Evolutionary conservation across 2,797 vertebrate genomes (phyloP).

Genomic region (Xerus rutilus): DNA sequence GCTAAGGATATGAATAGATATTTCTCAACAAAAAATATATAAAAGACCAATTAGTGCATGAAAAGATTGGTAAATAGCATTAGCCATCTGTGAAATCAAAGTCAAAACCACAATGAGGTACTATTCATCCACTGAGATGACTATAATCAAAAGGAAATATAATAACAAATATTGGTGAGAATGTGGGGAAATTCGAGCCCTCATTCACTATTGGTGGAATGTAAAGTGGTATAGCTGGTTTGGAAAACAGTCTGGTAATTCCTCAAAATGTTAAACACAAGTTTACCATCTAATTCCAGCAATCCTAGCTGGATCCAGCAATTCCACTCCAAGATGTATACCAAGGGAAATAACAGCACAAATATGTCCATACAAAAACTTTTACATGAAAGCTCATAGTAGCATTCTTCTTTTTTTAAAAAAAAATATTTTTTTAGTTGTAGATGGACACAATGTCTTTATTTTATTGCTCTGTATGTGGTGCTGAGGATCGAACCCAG

Average conservation of each 20-base stretch:
- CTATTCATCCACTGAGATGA: background rate
- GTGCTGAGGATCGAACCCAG: no score
- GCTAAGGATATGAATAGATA: background rate
- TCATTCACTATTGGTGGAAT: background rate
- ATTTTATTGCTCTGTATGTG: no score
- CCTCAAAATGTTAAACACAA: constrained; percentile 3
- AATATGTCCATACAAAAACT: background rate
- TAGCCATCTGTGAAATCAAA: background rate
- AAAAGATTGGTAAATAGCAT: no score
- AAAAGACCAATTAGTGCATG: no score
- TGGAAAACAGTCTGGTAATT: background rate
- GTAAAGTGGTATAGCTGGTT: background rate
- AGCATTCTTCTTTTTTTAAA: no score
- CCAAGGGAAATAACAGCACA: background rate
- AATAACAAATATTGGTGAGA: background rate
- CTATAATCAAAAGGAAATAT: background rate
- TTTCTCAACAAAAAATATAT: background rate
- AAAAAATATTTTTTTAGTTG: no score
- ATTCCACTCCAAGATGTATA: background rate
- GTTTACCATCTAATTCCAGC: background rate
- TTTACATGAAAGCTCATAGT: background rate
- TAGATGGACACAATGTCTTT: no score
- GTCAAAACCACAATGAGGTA: background rate
- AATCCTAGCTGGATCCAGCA: background rate
- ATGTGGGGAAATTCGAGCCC: background rate